A percentile compares a stretch with the other conserved stretches of the same genome.
phyloP scores from a whole-genome alignment of 2,113 vertebrate genomes.

The Halichoeres trimaculatus region DNA sequence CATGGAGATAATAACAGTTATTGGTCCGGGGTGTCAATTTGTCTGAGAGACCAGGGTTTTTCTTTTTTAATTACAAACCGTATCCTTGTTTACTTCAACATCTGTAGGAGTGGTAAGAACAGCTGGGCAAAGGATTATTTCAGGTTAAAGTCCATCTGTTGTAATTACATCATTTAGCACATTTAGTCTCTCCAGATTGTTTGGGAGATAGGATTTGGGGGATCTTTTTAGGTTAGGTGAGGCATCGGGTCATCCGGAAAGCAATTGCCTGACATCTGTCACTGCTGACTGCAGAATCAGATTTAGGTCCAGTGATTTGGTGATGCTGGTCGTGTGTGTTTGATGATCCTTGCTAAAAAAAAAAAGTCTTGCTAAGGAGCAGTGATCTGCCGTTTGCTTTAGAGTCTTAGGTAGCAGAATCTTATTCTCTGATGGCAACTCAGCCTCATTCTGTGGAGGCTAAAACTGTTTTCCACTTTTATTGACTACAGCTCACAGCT shows the following conservation, averaged over 20 bases:
- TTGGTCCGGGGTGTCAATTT: not conserved
- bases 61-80: not conserved
- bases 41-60: not conserved
- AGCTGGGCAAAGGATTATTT: not conserved
- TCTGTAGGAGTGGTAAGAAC: not conserved
- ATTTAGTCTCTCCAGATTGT: not conserved
- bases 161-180: constrained; percentile 1
- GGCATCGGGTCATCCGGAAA: constrained; percentile 13
- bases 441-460: not conserved
- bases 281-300: not conserved
- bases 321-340: not conserved
- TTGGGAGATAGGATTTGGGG: not conserved
- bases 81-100: constrained; percentile 5
- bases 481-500: not conserved
- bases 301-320: constrained; percentile 8
- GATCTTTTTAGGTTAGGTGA: constrained; percentile 2
- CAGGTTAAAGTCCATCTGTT: constrained; percentile 23
- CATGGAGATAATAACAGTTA: not conserved
- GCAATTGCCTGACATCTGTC: constrained; percentile 4
- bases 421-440: constrained; percentile 22
- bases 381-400: not conserved
- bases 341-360: not conserved
- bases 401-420: no score
- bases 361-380: not conserved
- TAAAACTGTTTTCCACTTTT: no score